These are phyloP conservation scores for Ormia ochracea DNA, from an alignment of 2,888 invertebrate species.

Conservation along the genomic window DNA sequence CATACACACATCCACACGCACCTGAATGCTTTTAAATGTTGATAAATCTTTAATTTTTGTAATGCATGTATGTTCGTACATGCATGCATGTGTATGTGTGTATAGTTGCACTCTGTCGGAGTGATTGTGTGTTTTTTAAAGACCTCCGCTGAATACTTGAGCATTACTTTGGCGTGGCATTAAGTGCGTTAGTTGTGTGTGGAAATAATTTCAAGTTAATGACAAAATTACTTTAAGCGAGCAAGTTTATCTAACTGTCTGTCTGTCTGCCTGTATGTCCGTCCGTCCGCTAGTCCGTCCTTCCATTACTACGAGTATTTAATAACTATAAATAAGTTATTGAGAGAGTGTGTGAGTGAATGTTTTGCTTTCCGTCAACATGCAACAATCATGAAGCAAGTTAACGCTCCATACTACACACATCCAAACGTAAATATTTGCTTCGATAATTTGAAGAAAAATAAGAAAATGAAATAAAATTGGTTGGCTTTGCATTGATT, in stretches of 20 bases:
- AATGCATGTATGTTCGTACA: neutral
- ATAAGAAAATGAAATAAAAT: conserved; percentile 20
- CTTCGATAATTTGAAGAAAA: conserved; percentile 45
- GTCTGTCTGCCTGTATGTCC: conserved; percentile 7
- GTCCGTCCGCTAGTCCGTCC: conserved; percentile 20
- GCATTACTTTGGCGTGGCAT: conserved; percentile 52
- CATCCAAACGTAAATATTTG: conserved; percentile 56
- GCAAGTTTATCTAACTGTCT: conserved; percentile 25
- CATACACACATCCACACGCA: neutral
- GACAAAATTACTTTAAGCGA: conserved; percentile 68
- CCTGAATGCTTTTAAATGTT: conserved; percentile 10
- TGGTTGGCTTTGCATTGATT: conserved; percentile 32
- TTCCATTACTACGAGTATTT: conserved; percentile 15
- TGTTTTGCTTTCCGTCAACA: conserved; percentile 31
- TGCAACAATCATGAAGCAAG: conserved; percentile 51
- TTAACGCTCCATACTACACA: no score
- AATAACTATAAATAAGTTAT: conserved; percentile 51
- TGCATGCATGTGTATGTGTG: neutral
- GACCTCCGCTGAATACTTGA: conserved; percentile 31
- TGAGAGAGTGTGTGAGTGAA: neutral
- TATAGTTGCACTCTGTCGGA: no score
- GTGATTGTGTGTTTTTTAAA: neutral
- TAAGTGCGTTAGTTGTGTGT: conserved; percentile 61
- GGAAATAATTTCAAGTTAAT: conserved; percentile 75
- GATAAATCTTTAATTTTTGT: conserved; percentile 31